These are phyloP conservation scores for Orycteropus afer DNA, from an alignment of 2,113 vertebrate genomes.

Conservation along the genomic window DNA sequence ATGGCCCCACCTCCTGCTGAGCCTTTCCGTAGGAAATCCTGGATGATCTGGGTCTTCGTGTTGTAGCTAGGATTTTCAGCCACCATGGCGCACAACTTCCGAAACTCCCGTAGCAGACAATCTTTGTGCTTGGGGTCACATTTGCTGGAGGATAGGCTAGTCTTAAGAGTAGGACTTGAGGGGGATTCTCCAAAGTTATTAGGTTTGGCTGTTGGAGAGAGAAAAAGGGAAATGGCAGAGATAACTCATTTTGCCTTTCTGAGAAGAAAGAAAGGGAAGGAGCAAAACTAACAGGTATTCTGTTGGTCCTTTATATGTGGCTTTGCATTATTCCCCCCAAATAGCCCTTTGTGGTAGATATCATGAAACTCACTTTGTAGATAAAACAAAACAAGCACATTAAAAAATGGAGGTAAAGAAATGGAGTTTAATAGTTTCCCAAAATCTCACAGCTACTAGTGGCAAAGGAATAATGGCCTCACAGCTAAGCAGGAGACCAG, in stretches of 20 bases:
- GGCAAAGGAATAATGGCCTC: neutral
- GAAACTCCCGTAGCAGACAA: constrained; percentile 94
- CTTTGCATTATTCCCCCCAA: neutral
- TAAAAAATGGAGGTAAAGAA: neutral
- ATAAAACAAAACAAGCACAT: neutral
- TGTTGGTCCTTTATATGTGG: neutral
- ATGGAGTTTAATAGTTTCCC: neutral
- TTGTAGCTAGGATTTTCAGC: constrained; percentile 97
- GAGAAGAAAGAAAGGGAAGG: neutral
- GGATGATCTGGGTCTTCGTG: constrained; percentile 96
- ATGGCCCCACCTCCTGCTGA: constrained; percentile 89
- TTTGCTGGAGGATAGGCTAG: constrained; percentile 87
- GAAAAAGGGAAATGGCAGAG: neutral
- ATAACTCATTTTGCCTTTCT: neutral
- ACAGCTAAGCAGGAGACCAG: neutral
- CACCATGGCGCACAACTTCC: constrained; percentile 95
- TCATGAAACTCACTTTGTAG: neutral
- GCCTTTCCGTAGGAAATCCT: constrained; percentile 95
- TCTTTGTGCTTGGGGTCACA: constrained; percentile 96
- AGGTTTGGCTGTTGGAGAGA: constrained; percentile 83
- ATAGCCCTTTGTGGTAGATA: neutral
- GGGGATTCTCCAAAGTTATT: constrained; percentile 82
- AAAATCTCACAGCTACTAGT: neutral
- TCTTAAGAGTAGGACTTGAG: constrained; percentile 78
- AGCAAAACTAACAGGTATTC: neutral